phyloP scores from a whole-genome alignment of 1,140 invertebrate genomes.

The Archivesica marissinica region DNA sequence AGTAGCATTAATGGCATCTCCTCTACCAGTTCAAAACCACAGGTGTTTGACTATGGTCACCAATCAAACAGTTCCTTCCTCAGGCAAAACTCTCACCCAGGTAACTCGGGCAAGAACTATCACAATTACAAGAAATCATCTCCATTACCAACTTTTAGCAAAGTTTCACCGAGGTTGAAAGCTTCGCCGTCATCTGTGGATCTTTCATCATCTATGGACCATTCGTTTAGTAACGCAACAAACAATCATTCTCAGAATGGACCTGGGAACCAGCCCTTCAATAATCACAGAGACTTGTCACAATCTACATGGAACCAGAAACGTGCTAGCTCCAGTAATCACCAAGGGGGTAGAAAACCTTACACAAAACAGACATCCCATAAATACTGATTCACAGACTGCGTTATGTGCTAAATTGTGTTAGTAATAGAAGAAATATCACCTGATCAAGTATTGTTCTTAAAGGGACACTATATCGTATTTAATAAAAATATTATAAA shows the following conservation, averaged over 20 bases:
- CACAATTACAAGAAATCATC: constrained; percentile 26
- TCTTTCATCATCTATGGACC: constrained; percentile 1
- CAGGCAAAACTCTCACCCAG: constrained; percentile 49
- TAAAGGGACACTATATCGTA: too few relatives aligned
- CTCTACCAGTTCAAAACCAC: background rate
- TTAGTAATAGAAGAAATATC: background rate
- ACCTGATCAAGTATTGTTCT: background rate
- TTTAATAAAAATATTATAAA: too few relatives aligned
- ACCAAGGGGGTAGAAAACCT: background rate
- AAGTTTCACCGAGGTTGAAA: constrained; percentile 36
- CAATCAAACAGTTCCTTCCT: constrained; percentile 32
- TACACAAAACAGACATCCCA: constrained; percentile 51
- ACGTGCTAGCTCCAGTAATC: constrained; percentile 11
- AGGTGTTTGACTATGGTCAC: constrained; percentile 59
- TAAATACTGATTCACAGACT: constrained; percentile 23
- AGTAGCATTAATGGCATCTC: constrained; percentile 7
- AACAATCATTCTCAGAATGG: constrained; percentile 38
- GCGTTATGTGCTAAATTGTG: background rate
- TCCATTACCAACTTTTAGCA: constrained; percentile 9
- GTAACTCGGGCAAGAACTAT: constrained; percentile 9
- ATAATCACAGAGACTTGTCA: constrained; percentile 47
- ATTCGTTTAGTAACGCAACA: constrained; percentile 16
- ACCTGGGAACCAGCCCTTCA: constrained; percentile 37
- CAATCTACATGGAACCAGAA: constrained; percentile 52
- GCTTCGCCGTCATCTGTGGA: background rate